Conservation (phyloP, 2,113 vertebrate genomes). For the Lepus europaeus region DNA sequence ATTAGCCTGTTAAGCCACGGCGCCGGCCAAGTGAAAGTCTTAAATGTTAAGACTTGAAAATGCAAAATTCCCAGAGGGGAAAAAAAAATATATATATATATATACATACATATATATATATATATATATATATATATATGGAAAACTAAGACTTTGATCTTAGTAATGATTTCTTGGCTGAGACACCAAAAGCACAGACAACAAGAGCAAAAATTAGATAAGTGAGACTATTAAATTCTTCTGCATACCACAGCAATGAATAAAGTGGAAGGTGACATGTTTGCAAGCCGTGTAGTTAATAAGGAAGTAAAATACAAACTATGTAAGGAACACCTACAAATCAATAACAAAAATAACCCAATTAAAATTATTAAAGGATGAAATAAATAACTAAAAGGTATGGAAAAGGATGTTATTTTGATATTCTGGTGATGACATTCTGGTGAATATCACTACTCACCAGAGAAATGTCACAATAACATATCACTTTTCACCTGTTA, state of each 20-base stretch:
- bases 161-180: neutral
- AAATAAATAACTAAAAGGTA: neutral
- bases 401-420: neutral
- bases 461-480: neutral
- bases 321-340: neutral
- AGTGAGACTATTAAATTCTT: neutral
- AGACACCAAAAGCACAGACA: neutral
- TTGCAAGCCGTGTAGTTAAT: neutral
- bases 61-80: neutral
- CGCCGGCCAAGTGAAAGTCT: no score
- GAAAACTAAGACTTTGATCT: neutral
- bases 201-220: neutral
- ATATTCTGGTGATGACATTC: no score
- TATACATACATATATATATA: no score
- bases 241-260: neutral
- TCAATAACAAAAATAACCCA: neutral
- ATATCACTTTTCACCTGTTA: neutral
- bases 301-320: neutral
- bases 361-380: neutral
- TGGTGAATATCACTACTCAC: neutral
- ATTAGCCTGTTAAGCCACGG: no score
- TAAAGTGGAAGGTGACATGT: neutral
- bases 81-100: neutral
- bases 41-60: neutral
- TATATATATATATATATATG: no score